phyloP scores from a whole-genome alignment of 2,797 vertebrate species.

The Oophaga sylvatica region DNA sequence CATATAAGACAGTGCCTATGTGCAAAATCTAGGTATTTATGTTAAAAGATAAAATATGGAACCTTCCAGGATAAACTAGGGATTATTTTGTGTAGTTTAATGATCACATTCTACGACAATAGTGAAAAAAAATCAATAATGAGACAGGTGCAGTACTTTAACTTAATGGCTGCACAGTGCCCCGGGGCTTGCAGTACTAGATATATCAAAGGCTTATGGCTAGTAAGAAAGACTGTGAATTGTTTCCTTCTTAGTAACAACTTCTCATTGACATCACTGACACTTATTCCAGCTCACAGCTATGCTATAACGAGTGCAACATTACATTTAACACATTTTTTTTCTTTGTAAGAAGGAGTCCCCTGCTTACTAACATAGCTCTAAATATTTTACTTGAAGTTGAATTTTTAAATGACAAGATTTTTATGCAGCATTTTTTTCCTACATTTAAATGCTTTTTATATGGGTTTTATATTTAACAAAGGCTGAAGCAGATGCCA shows the following conservation, averaged over 20 bases:
- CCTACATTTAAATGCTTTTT: no score
- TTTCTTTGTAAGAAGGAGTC: background rate
- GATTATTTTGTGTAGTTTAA: constrained; percentile 4
- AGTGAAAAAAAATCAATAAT: constrained; percentile 15
- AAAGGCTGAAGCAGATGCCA: no score
- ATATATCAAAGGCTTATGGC: constrained; percentile 22
- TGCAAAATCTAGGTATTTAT: background rate
- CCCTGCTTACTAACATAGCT: background rate
- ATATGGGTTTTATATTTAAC: no score
- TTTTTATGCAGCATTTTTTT: no score
- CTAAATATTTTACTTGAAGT: background rate
- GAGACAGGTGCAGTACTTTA: constrained; percentile 1
- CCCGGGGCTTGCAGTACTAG: constrained; percentile 9
- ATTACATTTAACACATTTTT: background rate
- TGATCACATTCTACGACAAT: constrained; percentile 12
- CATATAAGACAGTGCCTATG: background rate
- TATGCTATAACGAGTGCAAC: background rate
- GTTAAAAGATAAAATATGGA: background rate
- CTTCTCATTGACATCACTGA: constrained; percentile 4
- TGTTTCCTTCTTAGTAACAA: constrained; percentile 19
- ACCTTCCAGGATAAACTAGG: background rate
- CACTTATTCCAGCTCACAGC: constrained; percentile 12
- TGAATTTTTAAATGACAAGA: background rate
- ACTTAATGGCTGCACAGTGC: constrained; percentile 5
- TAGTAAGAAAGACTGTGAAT: constrained; percentile 13